Percentiles rank a stretch among this genome's conserved stretches.
Conservation (phyloP, 2,888 invertebrate genomes). For the Agrotis ipsilon region DNA sequence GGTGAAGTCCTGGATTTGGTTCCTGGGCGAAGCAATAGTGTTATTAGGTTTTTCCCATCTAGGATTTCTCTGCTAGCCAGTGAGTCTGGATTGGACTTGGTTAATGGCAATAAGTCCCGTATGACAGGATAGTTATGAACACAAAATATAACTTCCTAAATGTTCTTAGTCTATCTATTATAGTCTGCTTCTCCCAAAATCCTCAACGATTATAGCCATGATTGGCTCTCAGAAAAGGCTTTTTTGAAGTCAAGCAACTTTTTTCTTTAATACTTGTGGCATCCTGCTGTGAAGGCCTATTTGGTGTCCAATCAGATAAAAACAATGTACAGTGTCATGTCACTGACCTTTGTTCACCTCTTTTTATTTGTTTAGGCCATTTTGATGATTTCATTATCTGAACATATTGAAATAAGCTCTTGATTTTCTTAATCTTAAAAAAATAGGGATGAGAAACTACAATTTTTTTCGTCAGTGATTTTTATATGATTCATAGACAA, state of each 20-base stretch:
- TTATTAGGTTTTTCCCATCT: no score
- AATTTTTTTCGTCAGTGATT: neutral
- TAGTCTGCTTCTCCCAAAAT: no score
- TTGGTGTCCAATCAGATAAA: conserved; percentile 34
- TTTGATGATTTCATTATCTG: conserved; percentile 53
- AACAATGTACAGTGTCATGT: conserved; percentile 33
- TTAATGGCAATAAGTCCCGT: no score
- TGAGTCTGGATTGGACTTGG: no score
- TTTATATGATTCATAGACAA: no score
- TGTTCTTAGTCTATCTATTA: no score
- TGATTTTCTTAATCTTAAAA: conserved; percentile 39
- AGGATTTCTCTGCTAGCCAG: no score
- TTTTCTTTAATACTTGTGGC: neutral
- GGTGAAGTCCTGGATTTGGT: no score
- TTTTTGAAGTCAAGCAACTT: neutral
- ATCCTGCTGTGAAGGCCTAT: conserved; percentile 1
- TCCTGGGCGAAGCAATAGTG: no score
- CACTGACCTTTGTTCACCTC: conserved; percentile 48
- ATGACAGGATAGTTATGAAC: no score
- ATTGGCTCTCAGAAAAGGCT: neutral
- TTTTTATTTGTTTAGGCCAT: conserved; percentile 53
- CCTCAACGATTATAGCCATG: no score
- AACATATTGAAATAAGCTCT: conserved; percentile 44
- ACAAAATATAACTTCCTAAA: neutral
- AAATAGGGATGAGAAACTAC: conserved; percentile 42